Evolutionary conservation across 2,797 vertebrate genomes (phyloP), one percentile per base, ranked within the genome.

Genomic region (Gymnoscopelus microlampas): DNA sequence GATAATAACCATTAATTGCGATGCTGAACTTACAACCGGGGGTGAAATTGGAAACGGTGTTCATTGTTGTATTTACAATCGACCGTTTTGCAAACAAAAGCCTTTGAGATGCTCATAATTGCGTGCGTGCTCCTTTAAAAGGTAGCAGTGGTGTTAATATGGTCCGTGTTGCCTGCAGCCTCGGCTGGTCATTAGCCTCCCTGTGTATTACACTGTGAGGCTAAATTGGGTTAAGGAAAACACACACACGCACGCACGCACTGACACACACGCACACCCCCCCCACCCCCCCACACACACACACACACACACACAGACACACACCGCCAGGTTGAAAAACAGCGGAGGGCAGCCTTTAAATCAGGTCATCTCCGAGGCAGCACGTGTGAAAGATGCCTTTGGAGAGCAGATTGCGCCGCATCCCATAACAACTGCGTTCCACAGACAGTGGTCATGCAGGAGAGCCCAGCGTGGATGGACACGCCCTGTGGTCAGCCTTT

Each of bases 181-280:
- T 66, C 64, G 29, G 59, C 68, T 71, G 63, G 78, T 88, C 85
- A 85, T 90, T 89, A 87, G 76, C 81, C 78, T 84, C 71, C 70
- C 76, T 77, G 70, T 85, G 80, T 85, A 76, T 79, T 85, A 80
- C 79, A 82, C 69, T 70, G 78, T 50, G 49, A 80, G 84, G 84
- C 77, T 88, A 85, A 91, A 90, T 79, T 91, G 68, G 88, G 85
- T 90, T 86, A 88, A 84, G 65, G 82, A 80, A 88, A 86, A 85
- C 87, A 86, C 39, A 44, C 39, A 44, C 39, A 44, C 3, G 7
- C 53, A 32, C 76, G 66, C 81, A 81, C 79, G 80, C 35, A 8
- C 7, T 2, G 6, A 8, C 39, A 9, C 39, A 44, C 39, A 9
- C 39, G 10, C 39, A 44, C 5, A 39, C 39, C 2, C 8, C 0